These are phyloP conservation scores for Platyura marginata DNA, from an alignment of 1,140 invertebrate genomes.

Conservation along the genomic window DNA sequence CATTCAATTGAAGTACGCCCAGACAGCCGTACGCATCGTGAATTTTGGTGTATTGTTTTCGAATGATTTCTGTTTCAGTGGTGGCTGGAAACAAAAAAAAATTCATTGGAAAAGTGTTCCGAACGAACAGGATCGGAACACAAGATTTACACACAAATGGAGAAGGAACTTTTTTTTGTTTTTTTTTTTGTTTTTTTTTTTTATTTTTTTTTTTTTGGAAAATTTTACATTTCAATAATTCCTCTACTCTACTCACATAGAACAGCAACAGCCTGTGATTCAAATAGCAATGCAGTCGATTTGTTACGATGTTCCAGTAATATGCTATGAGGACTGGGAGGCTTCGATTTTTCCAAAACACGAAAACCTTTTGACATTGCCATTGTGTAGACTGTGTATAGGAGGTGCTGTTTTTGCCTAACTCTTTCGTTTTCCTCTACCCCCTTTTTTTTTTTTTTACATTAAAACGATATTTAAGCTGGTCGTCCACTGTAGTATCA, in stretches of 20 bases:
- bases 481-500: too few relatives aligned
- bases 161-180: too few relatives aligned
- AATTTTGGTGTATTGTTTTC: constrained; percentile 72
- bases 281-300: constrained; percentile 66
- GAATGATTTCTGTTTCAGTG: constrained; percentile 73
- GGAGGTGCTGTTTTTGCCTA: too few relatives aligned
- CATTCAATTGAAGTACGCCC: constrained; percentile 72
- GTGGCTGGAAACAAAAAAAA: constrained; percentile 26
- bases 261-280: constrained; percentile 73
- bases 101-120: background rate
- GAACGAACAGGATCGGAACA: background rate
- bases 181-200: too few relatives aligned
- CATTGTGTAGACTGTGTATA: constrained; percentile 33
- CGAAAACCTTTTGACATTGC: constrained; percentile 86
- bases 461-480: too few relatives aligned
- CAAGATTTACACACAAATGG: background rate
- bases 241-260: constrained; percentile 65
- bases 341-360: constrained; percentile 69
- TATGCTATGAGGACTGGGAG: constrained; percentile 73
- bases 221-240: too few relatives aligned
- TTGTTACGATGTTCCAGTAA: constrained; percentile 74
- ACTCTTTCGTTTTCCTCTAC: too few relatives aligned
- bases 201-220: too few relatives aligned
- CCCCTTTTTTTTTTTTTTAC: too few relatives aligned
- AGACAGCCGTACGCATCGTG: constrained; percentile 86